Base-by-base conservation (phyloP, 1,140 invertebrate genomes). In the Lordiphosa mommai region DNA sequence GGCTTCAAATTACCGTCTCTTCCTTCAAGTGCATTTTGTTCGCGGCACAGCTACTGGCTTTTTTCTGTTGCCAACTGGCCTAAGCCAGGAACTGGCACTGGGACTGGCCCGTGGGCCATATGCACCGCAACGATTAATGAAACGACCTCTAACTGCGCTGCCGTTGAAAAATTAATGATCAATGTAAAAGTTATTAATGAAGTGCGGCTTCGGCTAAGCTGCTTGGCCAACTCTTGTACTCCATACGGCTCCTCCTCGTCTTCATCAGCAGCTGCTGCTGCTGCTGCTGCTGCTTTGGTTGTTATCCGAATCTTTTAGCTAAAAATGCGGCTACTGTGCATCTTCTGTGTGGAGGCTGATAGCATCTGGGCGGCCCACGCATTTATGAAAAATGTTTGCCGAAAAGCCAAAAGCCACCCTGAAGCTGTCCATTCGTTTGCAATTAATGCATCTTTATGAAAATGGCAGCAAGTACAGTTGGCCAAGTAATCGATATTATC, bases 81-180 rank as follows among this genome's bases (percentile, higher is more conserved):
- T n/a, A n/a, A n/a, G n/a, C n/a, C n/a, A n/a, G n/a, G n/a, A n/a
- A n/a, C n/a, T n/a, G n/a, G n/a, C n/a, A n/a, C n/a, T n/a, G n/a
- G n/a, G n/a, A n/a, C n/a, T n/a, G n/a, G n/a, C n/a, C n/a, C n/a
- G n/a, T n/a, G n/a, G n/a, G 23, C 49, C 29, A 14, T 29, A 37
- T 34, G 23, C 33, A 12, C 40, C 4, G 61, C 61, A 61, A 71
- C 61, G 76, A 80, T 80, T 82, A 80, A 80, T 80, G 71, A 69
- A 82, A 65, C 37, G 48, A 30, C 23, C 43, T 61, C 50, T 56
- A 44, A 51, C 57, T 56, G 47, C 34, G 52, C 51, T 38, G 59
- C 55, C 51, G 77, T 72, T 74, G 72, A 71, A 61, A 84, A 65
- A 84, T 84, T 84, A 84, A 84, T 84, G 77, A 84, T 84, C 77